Percentiles rank a stretch among this genome's conserved stretches.
These are phyloP conservation scores for Prunella fulvescens DNA, from an alignment of 2,113 vertebrate genomes.

Conservation along the genomic window DNA sequence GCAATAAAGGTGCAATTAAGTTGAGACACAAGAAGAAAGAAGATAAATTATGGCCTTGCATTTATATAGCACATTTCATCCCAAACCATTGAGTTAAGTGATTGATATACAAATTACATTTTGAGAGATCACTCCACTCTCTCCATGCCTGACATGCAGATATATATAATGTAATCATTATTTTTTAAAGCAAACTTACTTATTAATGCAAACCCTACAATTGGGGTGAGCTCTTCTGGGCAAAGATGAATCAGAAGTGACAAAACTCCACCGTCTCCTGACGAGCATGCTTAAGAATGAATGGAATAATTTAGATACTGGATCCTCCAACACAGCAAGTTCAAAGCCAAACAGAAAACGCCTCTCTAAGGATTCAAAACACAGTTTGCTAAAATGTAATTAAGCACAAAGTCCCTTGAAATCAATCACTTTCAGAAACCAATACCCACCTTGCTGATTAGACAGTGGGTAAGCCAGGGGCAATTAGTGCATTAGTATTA, in stretches of 20 bases:
- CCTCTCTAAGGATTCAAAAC: conserved; percentile 63
- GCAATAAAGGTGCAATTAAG: neutral
- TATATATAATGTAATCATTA: conserved; percentile 37
- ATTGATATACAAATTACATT: conserved; percentile 56
- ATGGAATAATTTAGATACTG: conserved; percentile 43
- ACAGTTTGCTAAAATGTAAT: conserved; percentile 70
- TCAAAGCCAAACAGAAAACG: conserved; percentile 61
- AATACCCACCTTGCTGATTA: conserved; percentile 71
- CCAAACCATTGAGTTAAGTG: neutral
- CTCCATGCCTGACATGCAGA: neutral
- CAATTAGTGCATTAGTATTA: conserved; percentile 54
- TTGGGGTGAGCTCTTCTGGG: conserved; percentile 48
- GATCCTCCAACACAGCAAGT: conserved; percentile 40
- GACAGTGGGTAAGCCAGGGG: conserved; percentile 52
- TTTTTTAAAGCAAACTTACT: conserved; percentile 58
- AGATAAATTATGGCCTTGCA: conserved; percentile 29
- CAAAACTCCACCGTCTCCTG: neutral
- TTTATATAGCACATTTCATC: conserved; percentile 39
- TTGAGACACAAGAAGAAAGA: neutral
- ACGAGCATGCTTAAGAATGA: neutral
- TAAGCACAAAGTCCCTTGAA: conserved; percentile 73
- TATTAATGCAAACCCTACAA: conserved; percentile 52
- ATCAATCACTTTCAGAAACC: conserved; percentile 72
- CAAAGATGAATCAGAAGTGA: conserved; percentile 56
- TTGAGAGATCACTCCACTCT: neutral